Evolutionary conservation across 2,113 vertebrate species (phyloP), one percentile per base, ranked within the genome.

Genomic region (Cathartes aura): DNA sequence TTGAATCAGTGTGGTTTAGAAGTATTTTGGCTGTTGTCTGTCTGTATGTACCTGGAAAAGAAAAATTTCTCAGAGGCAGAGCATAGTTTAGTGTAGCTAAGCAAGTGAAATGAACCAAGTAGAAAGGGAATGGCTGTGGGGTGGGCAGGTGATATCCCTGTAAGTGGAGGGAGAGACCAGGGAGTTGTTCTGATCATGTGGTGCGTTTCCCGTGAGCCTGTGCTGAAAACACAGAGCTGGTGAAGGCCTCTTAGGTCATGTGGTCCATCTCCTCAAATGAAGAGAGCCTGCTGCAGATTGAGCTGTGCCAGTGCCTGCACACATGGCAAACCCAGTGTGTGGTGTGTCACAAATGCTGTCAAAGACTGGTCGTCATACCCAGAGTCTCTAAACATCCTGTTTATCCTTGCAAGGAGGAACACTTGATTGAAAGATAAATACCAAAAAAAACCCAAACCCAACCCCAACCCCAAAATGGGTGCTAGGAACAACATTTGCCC

Each of bases 401-500:
- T 96, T 84, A 87, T 98, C 72, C 78, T 83, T 96, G 87, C 91
- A 89, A 96, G 93, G 90, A 93, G 64, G 92, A 97, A 94, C 94
- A 97, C 73, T 95, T 93, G 91, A 94, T 90, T 78, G 66, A 95
- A 97, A 97, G 93, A 95, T 97, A 96, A 97, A 96, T 95, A 95
- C 47, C 3, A 43, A 82, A 56, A 50, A 72, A 56, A 75, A 45
- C 17, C 45, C n/a, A 43, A 23, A 24, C 5, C 60, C 38, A 38
- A 19, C 4, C 11, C n/a, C 60, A 92, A 47, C 70, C 74, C 85
- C 85, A 64, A 90, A 92, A 92, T 43, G 87, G 82, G 76, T 96
- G 94, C 64, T 93, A 93, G 86, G 83, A 96, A 87, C 91, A 96
- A 87, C 89, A 76, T 95, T 89, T 92, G 56, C 74, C 83, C 78